Evolutionary conservation across 1,140 invertebrate genomes (phyloP).

Genomic region (Radopholus similis): DNA sequence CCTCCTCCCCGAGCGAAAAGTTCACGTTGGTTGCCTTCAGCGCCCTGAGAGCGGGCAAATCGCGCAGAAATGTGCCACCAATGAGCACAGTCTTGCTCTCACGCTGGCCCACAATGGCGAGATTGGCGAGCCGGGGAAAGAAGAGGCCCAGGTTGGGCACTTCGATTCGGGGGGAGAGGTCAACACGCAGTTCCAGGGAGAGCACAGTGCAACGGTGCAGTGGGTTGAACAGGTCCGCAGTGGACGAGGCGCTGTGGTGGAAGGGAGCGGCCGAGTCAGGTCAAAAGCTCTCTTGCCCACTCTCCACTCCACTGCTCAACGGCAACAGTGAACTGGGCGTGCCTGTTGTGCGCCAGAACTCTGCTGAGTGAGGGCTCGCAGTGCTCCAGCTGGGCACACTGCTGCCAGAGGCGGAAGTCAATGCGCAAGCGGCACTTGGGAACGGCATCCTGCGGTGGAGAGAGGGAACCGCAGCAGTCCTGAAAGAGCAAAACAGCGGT

Average conservation of each 20-base stretch:
- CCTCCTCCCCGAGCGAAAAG: slow-evolving; percentile 3
- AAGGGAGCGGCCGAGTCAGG: background rate
- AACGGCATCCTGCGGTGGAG: background rate
- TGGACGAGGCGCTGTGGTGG: background rate
- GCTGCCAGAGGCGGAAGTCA: background rate
- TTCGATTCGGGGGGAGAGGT: background rate
- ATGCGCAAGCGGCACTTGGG: background rate
- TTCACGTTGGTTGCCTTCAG: slow-evolving; percentile 22
- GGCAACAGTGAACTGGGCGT: background rate
- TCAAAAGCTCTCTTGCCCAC: background rate
- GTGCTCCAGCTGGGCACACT: background rate
- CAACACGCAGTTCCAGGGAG: background rate
- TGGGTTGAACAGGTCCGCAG: background rate
- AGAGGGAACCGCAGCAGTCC: too few relatives aligned
- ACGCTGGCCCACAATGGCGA: background rate
- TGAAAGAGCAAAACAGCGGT: too few relatives aligned
- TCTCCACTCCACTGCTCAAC: background rate
- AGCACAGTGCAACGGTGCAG: background rate
- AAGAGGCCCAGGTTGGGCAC: slow-evolving; percentile 14
- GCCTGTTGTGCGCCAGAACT: background rate
- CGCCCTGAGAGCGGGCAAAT: slow-evolving; percentile 7
- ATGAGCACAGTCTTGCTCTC: background rate
- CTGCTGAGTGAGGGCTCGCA: background rate
- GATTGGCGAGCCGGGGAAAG: slow-evolving; percentile 14
- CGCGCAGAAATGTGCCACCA: slow-evolving; percentile 14